A percentile compares a stretch with the other conserved stretches of the same genome.
phyloP scores from a whole-genome alignment of 2,113 vertebrate genomes.

The Hippocampus barbouri region DNA sequence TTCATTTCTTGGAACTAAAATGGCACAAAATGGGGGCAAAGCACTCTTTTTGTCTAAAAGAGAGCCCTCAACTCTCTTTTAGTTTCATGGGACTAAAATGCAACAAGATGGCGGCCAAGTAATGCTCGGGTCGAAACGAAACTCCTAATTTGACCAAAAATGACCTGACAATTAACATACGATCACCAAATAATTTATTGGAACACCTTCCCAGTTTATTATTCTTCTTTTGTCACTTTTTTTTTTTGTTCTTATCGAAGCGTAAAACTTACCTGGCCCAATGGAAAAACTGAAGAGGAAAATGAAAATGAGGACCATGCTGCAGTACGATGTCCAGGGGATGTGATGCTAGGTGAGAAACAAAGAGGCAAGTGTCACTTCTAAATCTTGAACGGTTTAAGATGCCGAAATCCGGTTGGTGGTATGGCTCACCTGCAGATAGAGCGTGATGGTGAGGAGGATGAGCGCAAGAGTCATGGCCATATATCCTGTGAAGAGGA shows the following conservation, averaged over 20 bases:
- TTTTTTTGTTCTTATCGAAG: not conserved
- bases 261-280: constrained; percentile 72
- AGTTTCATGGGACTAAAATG: not conserved
- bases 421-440: constrained; percentile 69
- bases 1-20: not conserved
- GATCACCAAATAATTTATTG: not conserved
- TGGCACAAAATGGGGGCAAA: no score
- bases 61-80: no score
- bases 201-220: not conserved
- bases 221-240: not conserved
- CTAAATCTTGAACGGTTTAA: not conserved
- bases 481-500: constrained; percentile 66
- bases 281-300: constrained; percentile 73
- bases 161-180: not conserved
- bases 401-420: not conserved
- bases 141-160: not conserved
- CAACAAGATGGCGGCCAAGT: not conserved
- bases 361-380: not conserved
- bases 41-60: no score
- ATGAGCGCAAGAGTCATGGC: constrained; percentile 66
- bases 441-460: constrained; percentile 73
- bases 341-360: constrained; percentile 51
- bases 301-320: constrained; percentile 75
- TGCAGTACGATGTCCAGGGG: constrained; percentile 78
- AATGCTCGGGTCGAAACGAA: not conserved